Conservation (phyloP, 2,888 invertebrate genomes). For the Alloplasta piceator region DNA sequence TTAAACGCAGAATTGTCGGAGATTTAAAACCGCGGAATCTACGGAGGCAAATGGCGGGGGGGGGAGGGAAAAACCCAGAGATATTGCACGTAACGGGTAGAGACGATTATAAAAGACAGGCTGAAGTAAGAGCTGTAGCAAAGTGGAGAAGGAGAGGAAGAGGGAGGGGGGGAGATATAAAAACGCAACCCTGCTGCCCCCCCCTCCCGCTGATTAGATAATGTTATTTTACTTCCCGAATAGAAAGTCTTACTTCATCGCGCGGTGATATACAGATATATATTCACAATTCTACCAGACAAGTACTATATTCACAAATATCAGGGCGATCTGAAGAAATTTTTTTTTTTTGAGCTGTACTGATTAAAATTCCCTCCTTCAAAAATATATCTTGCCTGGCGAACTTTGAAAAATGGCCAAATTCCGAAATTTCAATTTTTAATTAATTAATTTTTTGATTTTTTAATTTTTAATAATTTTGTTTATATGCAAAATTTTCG, state of each 20-base stretch:
- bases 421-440: too few species aligned
- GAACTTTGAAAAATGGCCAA: too few species aligned
- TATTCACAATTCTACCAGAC: neutral
- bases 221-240: constrained; percentile 77
- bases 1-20: constrained; percentile 5
- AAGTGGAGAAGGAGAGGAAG: constrained; percentile 2
- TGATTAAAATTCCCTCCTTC: too few species aligned
- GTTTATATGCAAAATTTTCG: too few species aligned
- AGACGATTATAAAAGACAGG: constrained; percentile 62
- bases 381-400: too few species aligned
- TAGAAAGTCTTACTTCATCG: constrained; percentile 78
- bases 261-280: constrained; percentile 10
- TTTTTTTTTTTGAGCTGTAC: too few species aligned
- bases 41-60: neutral
- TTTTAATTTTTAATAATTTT: too few species aligned
- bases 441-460: too few species aligned
- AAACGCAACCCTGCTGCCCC: constrained; percentile 69
- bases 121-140: constrained; percentile 61
- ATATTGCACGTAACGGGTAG: constrained; percentile 61
- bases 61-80: constrained; percentile 34
- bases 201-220: constrained; percentile 76
- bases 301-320: too few species aligned
- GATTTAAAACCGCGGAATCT: constrained; percentile 61
- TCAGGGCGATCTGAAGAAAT: too few species aligned
- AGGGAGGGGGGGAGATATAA: constrained; percentile 59